Conservation (phyloP, 2,113 vertebrate genomes). For the Platichthys stellatus region DNA sequence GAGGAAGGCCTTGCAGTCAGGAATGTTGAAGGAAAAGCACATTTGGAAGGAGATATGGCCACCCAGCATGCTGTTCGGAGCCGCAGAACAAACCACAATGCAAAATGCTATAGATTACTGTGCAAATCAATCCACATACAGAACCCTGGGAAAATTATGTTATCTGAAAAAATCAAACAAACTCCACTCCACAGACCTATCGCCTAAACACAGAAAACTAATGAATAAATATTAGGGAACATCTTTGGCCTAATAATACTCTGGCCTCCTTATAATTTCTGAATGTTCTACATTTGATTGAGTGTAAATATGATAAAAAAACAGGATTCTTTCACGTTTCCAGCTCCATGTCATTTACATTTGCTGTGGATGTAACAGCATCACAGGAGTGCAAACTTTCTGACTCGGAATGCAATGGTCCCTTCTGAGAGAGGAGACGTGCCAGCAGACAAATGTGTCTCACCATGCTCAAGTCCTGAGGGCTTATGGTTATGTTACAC, state of each 20-base stretch:
- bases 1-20: slow-evolving; percentile 55
- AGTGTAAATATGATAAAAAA: neutral
- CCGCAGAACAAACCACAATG: slow-evolving; percentile 20
- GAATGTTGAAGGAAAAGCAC: slow-evolving; percentile 53
- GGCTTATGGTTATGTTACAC: slow-evolving; percentile 25
- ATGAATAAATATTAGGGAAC: too few relatives aligned
- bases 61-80: slow-evolving; percentile 42
- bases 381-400: neutral
- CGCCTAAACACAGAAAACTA: neutral
- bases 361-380: too few relatives aligned
- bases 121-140: slow-evolving; percentile 28
- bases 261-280: neutral
- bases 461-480: slow-evolving; percentile 18
- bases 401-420: neutral
- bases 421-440: slow-evolving; percentile 28
- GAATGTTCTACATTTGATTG: neutral
- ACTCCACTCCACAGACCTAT: neutral
- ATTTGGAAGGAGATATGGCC: slow-evolving; percentile 32
- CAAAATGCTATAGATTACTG: slow-evolving; percentile 37
- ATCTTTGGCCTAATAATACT: neutral
- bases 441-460: slow-evolving; percentile 47
- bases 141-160: slow-evolving; percentile 1
- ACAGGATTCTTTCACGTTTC: neutral
- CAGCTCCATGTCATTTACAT: neutral
- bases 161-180: slow-evolving; percentile 8